These are phyloP conservation scores for Choloepus didactylus DNA, from an alignment of 2,797 vertebrate species.

Conservation along the genomic window DNA sequence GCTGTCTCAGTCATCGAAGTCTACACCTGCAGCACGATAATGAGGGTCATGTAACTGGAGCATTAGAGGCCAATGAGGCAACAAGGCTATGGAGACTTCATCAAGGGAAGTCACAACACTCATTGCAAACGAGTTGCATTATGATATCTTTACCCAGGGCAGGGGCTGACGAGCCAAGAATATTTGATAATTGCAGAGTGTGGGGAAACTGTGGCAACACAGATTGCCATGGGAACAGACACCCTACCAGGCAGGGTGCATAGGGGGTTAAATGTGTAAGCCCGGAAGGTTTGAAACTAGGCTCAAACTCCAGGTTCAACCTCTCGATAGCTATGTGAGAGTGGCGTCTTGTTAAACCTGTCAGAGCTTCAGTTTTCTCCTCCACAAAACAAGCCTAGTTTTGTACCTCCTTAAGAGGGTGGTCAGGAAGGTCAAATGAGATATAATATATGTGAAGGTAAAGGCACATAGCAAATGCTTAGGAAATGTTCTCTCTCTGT, in stretches of 20 bases:
- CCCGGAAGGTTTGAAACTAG: neutral
- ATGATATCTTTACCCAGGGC: neutral
- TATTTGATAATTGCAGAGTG: neutral
- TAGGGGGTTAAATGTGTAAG: neutral
- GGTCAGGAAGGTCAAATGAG: neutral
- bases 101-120: constrained; percentile 27
- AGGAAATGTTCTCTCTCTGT: neutral
- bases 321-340: neutral
- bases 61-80: neutral
- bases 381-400: neutral
- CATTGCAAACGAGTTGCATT: neutral
- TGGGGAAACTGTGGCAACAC: neutral
- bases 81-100: constrained; percentile 10
- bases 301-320: neutral
- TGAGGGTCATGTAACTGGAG: constrained; percentile 58
- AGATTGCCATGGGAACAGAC: neutral
- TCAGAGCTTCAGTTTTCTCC: neutral
- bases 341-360: neutral
- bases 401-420: neutral
- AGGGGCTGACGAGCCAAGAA: neutral
- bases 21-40: neutral
- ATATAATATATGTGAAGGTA: neutral
- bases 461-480: neutral
- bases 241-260: neutral
- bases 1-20: neutral